Evolutionary conservation across 2,888 invertebrate genomes (phyloP).

Genomic region (Papilio elwesi): DNA sequence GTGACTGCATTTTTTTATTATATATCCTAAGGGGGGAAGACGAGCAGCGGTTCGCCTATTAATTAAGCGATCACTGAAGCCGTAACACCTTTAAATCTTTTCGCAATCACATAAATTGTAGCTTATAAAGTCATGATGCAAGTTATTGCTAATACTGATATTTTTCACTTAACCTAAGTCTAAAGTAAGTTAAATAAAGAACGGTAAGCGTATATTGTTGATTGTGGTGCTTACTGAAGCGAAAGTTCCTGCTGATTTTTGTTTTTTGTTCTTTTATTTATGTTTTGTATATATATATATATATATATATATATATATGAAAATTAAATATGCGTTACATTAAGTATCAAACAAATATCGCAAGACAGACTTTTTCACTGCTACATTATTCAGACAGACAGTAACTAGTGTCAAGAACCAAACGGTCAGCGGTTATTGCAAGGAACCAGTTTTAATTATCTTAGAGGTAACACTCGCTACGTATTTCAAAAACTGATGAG

Average conservation of each 20-base stretch:
- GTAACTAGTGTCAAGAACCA: not conserved
- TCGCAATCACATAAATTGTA: not conserved
- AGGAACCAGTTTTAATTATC: no score
- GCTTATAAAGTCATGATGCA: not conserved
- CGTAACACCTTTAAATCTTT: no score
- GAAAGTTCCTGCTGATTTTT: slow-evolving; percentile 23
- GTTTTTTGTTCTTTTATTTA: no score
- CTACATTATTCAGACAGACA: not conserved
- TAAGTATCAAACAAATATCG: not conserved
- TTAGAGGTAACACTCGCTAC: no score
- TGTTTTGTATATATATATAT: no score
- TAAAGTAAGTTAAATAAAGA: slow-evolving; percentile 12
- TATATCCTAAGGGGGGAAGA: no score
- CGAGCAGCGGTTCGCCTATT: no score
- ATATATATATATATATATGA: no score
- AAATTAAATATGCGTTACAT: not conserved
- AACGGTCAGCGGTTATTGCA: no score
- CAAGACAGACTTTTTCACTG: not conserved
- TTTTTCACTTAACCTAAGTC: slow-evolving; percentile 25
- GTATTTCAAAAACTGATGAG: no score
- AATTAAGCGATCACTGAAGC: no score
- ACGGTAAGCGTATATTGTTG: slow-evolving; percentile 24
- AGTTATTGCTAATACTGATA: slow-evolving; percentile 15
- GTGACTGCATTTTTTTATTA: no score
- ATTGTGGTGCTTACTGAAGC: slow-evolving; percentile 25